Evolutionary conservation across 2,113 vertebrate species (phyloP).

Genomic region (Lichenostomus cassidix): DNA sequence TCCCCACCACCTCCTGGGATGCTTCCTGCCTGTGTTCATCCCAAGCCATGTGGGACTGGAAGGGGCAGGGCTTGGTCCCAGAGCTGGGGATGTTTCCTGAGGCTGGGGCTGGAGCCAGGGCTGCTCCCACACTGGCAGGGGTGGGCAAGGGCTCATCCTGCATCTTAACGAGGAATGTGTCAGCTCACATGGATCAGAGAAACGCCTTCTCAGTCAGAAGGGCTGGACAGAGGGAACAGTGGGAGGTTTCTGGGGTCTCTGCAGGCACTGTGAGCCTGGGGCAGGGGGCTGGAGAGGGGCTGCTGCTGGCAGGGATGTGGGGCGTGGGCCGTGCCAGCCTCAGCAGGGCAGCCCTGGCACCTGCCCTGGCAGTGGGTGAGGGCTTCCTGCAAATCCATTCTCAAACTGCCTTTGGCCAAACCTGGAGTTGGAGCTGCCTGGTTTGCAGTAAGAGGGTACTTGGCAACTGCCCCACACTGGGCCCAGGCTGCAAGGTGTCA

Average conservation of each 20-base stretch:
- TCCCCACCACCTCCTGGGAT: background rate
- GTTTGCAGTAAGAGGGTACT: background rate
- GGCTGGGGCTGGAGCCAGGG: background rate
- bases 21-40: background rate
- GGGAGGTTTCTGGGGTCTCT: background rate
- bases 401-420: background rate
- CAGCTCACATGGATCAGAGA: background rate
- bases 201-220: background rate
- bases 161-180: background rate
- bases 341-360: background rate
- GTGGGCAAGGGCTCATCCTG: background rate
- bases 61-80: background rate
- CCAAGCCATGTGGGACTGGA: accelerated
- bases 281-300: background rate
- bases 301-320: accelerated
- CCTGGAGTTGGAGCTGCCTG: background rate
- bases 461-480: background rate
- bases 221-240: background rate
- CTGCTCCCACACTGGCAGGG: background rate
- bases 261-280: background rate
- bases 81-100: background rate
- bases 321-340: background rate
- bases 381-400: background rate
- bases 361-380: background rate
- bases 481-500: accelerated